A percentile compares a stretch with the other conserved stretches of the same genome.
phyloP scores from a whole-genome alignment of 2,113 vertebrate species.

The Cinclus cinclus region DNA sequence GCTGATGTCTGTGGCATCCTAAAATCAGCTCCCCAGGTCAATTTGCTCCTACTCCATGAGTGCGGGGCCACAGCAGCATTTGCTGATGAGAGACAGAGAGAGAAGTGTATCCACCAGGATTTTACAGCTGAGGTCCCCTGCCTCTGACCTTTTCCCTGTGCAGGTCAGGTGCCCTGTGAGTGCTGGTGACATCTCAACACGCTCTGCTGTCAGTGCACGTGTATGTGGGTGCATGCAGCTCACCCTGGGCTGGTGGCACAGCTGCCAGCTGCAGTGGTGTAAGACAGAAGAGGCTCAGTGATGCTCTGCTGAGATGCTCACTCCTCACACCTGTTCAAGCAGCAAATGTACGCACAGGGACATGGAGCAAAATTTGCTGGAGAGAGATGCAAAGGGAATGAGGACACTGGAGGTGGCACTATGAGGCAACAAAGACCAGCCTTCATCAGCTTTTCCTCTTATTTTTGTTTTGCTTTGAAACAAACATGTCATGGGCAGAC shows the following conservation, averaged over 20 bases:
- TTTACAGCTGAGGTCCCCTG: not conserved
- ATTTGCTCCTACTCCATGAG: not conserved
- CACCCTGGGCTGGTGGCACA: not conserved
- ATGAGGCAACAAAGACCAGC: not conserved
- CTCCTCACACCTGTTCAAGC: not conserved
- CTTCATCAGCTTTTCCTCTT: not conserved
- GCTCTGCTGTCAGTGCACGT: fast-evolving
- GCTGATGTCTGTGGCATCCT: not conserved
- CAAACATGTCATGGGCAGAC: not conserved
- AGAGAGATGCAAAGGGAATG: not conserved
- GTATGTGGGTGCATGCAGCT: not conserved
- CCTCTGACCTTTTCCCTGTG: not conserved
- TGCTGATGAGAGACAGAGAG: not conserved
- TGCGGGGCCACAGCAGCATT: fast-evolving
- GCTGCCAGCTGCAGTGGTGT: fast-evolving
- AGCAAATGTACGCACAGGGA: not conserved
- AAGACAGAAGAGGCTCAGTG: not conserved
- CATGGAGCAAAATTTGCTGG: not conserved
- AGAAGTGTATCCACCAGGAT: not conserved
- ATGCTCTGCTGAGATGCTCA: not conserved
- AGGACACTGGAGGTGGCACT: not conserved
- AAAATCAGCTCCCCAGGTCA: not conserved
- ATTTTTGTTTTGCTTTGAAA: not conserved
- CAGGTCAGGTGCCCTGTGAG: not conserved
- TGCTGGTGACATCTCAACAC: not conserved